Base-by-base conservation (phyloP, 2,797 vertebrate genomes). In the Rhabdophis nuchalis region DNA sequence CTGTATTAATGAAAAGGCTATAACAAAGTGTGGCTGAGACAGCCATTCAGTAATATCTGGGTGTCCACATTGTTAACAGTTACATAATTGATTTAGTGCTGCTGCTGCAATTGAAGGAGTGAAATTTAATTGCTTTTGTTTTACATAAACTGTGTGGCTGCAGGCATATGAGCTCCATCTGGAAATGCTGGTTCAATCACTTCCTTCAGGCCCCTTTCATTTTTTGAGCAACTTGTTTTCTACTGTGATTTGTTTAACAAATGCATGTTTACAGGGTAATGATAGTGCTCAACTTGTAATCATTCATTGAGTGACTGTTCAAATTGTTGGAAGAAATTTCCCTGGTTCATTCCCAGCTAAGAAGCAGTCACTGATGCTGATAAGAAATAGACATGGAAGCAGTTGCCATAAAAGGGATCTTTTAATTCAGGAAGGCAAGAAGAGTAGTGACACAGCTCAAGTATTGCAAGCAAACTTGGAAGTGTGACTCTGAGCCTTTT, bases 81-180 rank as follows among this genome's bases (percentile, higher is more conserved):
- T 89, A 92, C 93, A 88, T 27, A 89, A 56, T 46, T 32, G 85
- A 13, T 91, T 95, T 92, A 90, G 53, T 94, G 91, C 1, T 53
- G 72, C 52, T 88, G 50, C 36, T 92, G 89, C 32, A 64, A 52
- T 14, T 72, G 82, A 57, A 89, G 82, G 25, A 89, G 52, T 56
- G 82, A 90, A 18, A 89, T 92, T 56, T 92, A 32, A 89, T 68
- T 52, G 29, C 32, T 68, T 50, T 86, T 89, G 58, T 41, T 72
- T 92, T 86, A 86, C 56, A 36, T 92, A 54, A 82, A 86, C 23
- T 53, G 32, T 90, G 27, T 52, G 52, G 86, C 25, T 27, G 2
- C 54, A 88, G 11, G 27, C 16, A 52, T 52, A 46, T 64, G 53
- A 92, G 7, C 1, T 54, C 32, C 52, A 57, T 85, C 88, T 89